Percentiles rank a stretch among this genome's conserved stretches.
These are phyloP conservation scores for Galbula dea DNA, from an alignment of 2,113 vertebrate genomes.

Conservation along the genomic window DNA sequence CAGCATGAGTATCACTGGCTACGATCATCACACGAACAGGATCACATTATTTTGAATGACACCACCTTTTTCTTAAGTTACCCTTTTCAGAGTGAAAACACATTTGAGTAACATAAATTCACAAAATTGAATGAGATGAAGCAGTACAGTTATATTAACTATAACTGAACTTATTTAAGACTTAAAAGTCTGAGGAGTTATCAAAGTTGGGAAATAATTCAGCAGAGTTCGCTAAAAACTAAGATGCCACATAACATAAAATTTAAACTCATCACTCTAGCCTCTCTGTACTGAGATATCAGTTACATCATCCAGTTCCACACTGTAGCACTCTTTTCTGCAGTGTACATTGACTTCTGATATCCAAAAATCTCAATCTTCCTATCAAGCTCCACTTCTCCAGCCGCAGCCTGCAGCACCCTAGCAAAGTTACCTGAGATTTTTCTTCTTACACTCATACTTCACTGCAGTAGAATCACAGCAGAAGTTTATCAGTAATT, in stretches of 20 bases:
- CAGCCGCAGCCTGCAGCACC: neutral
- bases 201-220: neutral
- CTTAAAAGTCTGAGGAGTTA: neutral
- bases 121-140: neutral
- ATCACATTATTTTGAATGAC: neutral
- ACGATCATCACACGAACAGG: accelerated
- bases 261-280: neutral
- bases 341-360: neutral
- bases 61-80: neutral
- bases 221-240: neutral
- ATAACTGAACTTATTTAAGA: neutral
- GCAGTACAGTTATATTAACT: neutral
- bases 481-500: neutral
- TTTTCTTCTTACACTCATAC: neutral
- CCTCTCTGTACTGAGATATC: neutral
- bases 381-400: neutral
- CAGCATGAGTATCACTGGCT: neutral
- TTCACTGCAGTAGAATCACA: neutral
- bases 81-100: neutral
- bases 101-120: neutral
- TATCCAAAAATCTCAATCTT: neutral
- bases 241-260: neutral
- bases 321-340: neutral
- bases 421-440: neutral
- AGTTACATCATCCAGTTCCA: neutral